phyloP scores from a whole-genome alignment of 2,797 vertebrate species.

The Hapalemur alaotrensis region DNA sequence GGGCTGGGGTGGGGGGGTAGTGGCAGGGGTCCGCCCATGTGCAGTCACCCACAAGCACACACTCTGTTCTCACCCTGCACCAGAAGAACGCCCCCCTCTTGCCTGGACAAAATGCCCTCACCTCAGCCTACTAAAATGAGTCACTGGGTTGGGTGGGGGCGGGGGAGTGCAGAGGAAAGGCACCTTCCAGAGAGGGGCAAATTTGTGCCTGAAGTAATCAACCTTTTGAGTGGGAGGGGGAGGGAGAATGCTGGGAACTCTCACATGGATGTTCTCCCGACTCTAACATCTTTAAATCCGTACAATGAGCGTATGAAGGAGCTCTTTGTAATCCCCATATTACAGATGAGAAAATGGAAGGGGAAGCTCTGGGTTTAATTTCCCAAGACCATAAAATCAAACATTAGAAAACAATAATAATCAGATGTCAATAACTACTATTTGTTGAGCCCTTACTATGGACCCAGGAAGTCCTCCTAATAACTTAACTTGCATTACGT shows the following conservation, averaged over 20 bases:
- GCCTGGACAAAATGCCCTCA: background rate
- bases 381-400: constrained; percentile 39
- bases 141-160: background rate
- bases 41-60: background rate
- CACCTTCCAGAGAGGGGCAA: background rate
- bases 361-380: background rate
- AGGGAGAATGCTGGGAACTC: background rate
- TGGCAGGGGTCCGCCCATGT: background rate
- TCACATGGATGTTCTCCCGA: background rate
- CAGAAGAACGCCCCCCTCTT: background rate
- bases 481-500: background rate
- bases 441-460: background rate
- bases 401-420: constrained; percentile 14
- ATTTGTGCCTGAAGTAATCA: background rate
- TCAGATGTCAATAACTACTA: constrained; percentile 3
- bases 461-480: background rate
- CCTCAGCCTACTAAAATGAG: background rate
- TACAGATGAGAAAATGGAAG: background rate
- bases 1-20: too few relatives aligned
- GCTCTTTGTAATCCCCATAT: constrained; percentile 34
- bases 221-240: background rate
- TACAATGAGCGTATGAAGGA: background rate
- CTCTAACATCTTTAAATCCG: background rate
- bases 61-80: background rate
- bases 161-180: background rate